Evolutionary conservation across 2,113 vertebrate genomes (phyloP), one percentile per base, ranked within the genome.

Genomic region (Colistium nudipinnis): DNA sequence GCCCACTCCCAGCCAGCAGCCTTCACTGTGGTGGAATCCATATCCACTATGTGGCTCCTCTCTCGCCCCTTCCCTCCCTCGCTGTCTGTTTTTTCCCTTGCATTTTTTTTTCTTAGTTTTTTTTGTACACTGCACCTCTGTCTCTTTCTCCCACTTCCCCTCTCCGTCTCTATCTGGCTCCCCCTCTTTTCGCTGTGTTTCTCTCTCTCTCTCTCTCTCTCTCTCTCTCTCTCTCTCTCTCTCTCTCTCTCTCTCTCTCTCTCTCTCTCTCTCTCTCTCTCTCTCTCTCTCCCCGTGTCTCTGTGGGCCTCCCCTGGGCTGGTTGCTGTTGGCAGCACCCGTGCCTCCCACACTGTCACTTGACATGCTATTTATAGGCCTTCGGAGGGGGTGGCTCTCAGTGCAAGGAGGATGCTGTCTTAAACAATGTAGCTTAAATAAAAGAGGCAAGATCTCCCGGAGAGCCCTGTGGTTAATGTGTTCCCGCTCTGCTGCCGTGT

Each of bases 321-420:
- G 82, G 87, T 91, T 87, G 90, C 90, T 89, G 89, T 90, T 90
- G 85, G 89, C 89, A 91, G 90, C 85, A 86, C 85, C 89, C 85
- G 85, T 90, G 82, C 88, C 90, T 91, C 89, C 89, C 85, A 88
- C 88, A 88, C 88, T 90, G 89, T 91, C 90, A 91, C 89, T 91
- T 91, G 89, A 87, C 88, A 81, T 82, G 79, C 90, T 91, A 91
- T 91, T 91, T 90, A 90, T 91, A 91, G 89, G 85, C 71, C 83
- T 84, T 90, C 87, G 84, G 90, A 91, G 90, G 90, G 90, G 90
- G 90, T 88, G 90, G 90, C 87, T 90, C 87, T 86, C 83, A 88
- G 83, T 88, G 88, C 85, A 85, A 90, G 89, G 84, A 88, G 84
- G 89, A 90, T 88, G 87, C 85, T 89, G 88, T 90, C 89, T 90